Conservation (phyloP, 2,113 vertebrate species). For the Eubucco bourcierii region DNA sequence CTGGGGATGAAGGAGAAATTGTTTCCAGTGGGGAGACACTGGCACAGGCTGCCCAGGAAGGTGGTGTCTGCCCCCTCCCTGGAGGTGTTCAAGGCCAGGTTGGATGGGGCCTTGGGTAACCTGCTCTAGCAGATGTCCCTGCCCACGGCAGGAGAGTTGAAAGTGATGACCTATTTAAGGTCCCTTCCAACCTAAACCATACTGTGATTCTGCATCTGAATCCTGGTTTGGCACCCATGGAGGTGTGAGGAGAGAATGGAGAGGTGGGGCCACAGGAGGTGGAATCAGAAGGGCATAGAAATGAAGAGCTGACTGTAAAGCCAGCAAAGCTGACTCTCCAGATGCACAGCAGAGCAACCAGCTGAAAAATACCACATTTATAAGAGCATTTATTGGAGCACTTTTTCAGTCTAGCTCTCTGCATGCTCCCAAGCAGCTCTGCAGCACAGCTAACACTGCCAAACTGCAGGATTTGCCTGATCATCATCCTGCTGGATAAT, state of each 20-base stretch:
- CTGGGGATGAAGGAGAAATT: no score
- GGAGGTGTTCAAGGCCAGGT: no score
- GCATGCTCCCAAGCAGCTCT: not conserved
- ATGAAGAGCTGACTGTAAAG: not conserved
- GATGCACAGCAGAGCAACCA: not conserved
- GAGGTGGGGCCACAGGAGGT: not conserved
- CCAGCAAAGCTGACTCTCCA: not conserved
- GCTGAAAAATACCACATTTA: not conserved
- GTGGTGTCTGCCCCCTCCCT: no score
- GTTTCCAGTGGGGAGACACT: no score
- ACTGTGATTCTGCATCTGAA: not conserved
- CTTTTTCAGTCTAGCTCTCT: not conserved
- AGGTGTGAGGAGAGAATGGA: not conserved
- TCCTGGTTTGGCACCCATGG: accelerated
- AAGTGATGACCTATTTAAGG: no score
- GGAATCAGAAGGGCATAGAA: not conserved
- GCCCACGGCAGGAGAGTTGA: no score
- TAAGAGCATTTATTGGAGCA: not conserved
- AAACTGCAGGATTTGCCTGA: accelerated
- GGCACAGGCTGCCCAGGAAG: no score
- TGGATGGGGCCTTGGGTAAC: no score
- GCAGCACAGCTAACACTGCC: not conserved
- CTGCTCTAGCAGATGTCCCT: no score
- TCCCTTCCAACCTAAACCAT: no score
- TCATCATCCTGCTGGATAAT: not conserved